These are phyloP conservation scores for Corythaixoides concolor DNA, from an alignment of 2,113 vertebrate species.

Conservation along the genomic window DNA sequence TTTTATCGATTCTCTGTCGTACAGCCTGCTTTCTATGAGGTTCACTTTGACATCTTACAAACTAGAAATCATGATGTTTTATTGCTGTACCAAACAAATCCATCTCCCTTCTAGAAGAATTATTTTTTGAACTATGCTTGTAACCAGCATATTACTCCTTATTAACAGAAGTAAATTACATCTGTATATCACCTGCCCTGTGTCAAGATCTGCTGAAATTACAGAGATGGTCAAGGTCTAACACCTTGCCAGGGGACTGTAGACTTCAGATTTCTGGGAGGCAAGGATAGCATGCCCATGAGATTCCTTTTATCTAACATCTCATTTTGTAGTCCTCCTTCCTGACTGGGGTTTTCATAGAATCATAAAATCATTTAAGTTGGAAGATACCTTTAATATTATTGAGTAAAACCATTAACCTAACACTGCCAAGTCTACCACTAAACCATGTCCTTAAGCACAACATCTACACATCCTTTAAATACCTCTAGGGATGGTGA, in stretches of 20 bases:
- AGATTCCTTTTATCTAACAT: neutral
- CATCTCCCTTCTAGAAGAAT: neutral
- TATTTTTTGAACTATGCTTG: neutral
- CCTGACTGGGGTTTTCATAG: neutral
- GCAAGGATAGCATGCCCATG: fast-evolving
- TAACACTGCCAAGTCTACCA: too few relatives aligned
- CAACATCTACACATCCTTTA: too few relatives aligned
- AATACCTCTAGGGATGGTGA: too few relatives aligned
- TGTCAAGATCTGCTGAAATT: neutral
- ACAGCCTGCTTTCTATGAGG: neutral
- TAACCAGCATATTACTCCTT: neutral
- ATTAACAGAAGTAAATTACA: conserved; percentile 22
- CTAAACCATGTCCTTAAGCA: too few relatives aligned
- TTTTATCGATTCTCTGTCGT: conserved; percentile 46
- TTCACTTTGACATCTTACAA: conserved; percentile 31
- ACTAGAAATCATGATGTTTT: neutral
- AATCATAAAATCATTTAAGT: too few relatives aligned
- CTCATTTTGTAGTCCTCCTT: neutral
- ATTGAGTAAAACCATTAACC: too few relatives aligned
- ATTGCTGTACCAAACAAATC: neutral
- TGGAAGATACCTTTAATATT: too few relatives aligned
- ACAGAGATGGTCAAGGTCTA: neutral
- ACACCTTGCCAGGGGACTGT: neutral
- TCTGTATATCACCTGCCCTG: neutral
- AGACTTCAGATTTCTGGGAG: neutral